Evolutionary conservation across 2,113 vertebrate genomes (phyloP).

Genomic region (Oplegnathus fasciatus): DNA sequence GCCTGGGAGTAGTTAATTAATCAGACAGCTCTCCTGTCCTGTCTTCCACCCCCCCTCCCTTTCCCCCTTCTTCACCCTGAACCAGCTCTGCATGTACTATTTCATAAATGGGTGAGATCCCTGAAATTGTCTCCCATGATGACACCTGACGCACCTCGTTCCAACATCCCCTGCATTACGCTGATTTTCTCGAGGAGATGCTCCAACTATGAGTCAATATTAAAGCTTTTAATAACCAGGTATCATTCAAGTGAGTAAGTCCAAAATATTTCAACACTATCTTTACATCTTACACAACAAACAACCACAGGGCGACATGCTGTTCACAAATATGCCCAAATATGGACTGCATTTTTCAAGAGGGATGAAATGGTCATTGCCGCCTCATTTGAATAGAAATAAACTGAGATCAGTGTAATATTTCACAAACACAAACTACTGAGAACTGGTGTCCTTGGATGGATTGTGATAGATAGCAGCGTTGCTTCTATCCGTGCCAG

Average conservation of each 20-base stretch:
- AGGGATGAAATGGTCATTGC: constrained; percentile 14
- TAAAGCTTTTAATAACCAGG: not conserved
- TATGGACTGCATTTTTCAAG: constrained; percentile 21
- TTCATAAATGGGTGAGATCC: constrained; percentile 30
- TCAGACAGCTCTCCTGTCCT: constrained; percentile 66
- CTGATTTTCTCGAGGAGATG: not conserved
- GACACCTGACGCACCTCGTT: constrained; percentile 21
- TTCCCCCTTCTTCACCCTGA: not conserved
- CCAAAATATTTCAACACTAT: not conserved
- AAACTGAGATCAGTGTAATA: constrained; percentile 9
- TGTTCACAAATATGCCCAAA: constrained; percentile 14
- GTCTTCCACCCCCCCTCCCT: not conserved
- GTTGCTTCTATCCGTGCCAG: constrained; percentile 38
- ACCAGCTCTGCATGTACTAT: constrained; percentile 20
- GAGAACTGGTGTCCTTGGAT: constrained; percentile 38
- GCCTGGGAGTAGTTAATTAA: constrained; percentile 80
- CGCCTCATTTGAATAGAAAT: constrained; percentile 34
- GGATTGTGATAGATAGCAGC: constrained; percentile 20
- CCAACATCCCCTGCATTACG: not conserved
- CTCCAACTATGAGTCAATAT: not conserved
- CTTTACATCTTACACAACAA: constrained; percentile 15
- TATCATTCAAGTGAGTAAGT: not conserved
- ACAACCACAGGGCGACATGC: not conserved
- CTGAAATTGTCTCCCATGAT: constrained; percentile 43
- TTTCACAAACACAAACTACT: constrained; percentile 9